These are phyloP conservation scores for Therioaphis trifolii DNA, from an alignment of 2,888 invertebrate species.

Conservation along the genomic window DNA sequence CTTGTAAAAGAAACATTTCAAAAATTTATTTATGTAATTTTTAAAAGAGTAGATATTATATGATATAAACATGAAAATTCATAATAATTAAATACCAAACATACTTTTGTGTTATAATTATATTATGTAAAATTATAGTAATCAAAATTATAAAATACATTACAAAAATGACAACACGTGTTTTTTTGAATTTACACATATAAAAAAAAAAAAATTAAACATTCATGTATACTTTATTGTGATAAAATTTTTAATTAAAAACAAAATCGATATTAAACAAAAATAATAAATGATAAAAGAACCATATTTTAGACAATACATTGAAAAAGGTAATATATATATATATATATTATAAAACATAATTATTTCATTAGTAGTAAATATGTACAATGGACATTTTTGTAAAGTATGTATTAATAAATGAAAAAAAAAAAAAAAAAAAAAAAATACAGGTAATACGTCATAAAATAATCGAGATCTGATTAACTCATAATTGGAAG, in stretches of 20 bases:
- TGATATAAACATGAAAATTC: too few species aligned
- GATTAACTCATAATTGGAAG: conserved; percentile 28
- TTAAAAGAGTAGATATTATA: too few species aligned
- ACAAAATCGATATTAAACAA: background rate
- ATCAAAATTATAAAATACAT: conserved; percentile 28
- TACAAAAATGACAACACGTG: background rate
- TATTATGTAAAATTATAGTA: background rate
- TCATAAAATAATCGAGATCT: conserved; percentile 19
- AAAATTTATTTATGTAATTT: too few species aligned
- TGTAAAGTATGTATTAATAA: too few species aligned
- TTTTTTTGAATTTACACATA: background rate
- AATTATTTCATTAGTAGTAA: too few species aligned
- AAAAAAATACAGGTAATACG: too few species aligned
- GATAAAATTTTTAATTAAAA: background rate
- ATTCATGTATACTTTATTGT: background rate
- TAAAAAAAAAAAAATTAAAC: background rate
- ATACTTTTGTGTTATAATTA: background rate
- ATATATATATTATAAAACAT: too few species aligned
- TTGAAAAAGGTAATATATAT: too few species aligned
- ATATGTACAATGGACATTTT: too few species aligned
- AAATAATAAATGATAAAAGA: background rate
- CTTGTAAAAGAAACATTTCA: too few species aligned
- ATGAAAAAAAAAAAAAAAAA: too few species aligned
- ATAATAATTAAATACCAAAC: too few species aligned
- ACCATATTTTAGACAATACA: background rate